These are phyloP conservation scores for Nesogale talazaci DNA, from an alignment of 2,113 vertebrate genomes.

Conservation along the genomic window DNA sequence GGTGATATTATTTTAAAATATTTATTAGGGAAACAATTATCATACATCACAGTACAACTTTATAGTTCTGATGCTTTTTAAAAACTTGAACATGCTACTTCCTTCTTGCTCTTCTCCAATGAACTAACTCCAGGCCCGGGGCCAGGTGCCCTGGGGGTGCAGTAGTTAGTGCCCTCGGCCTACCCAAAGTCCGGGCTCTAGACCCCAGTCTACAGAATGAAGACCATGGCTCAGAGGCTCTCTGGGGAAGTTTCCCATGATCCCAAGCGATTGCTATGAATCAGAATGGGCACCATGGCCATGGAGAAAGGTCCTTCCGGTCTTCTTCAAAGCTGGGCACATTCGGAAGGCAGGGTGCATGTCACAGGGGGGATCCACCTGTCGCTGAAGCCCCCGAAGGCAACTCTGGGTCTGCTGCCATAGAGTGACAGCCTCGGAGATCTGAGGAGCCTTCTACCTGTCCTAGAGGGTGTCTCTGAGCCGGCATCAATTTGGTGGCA, in stretches of 20 bases:
- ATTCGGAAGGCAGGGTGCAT: background rate
- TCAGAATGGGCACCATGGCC: background rate
- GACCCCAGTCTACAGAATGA: background rate
- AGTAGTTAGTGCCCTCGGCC: too few species aligned
- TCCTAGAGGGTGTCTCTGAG: too few species aligned
- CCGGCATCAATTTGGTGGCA: too few species aligned
- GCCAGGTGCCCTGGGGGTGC: too few species aligned
- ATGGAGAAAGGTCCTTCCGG: background rate
- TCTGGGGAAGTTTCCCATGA: too few species aligned
- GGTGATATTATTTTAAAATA: slow-evolving; percentile 35
- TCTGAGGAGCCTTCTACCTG: too few species aligned
- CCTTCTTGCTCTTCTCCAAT: background rate
- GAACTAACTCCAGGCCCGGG: background rate
- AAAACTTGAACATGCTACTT: background rate
- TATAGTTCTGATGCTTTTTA: background rate
- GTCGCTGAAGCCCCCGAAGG: too few species aligned
- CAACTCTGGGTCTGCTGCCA: too few species aligned
- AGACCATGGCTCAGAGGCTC: background rate
- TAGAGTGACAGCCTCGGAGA: too few species aligned
- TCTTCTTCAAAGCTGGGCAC: background rate
- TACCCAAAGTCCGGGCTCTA: background rate
- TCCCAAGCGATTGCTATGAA: background rate
- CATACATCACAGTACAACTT: background rate
- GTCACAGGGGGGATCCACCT: background rate
- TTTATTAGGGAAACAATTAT: background rate